phyloP scores from a whole-genome alignment of 1,140 invertebrate genomes.

The Stegodyphus dumicola region DNA sequence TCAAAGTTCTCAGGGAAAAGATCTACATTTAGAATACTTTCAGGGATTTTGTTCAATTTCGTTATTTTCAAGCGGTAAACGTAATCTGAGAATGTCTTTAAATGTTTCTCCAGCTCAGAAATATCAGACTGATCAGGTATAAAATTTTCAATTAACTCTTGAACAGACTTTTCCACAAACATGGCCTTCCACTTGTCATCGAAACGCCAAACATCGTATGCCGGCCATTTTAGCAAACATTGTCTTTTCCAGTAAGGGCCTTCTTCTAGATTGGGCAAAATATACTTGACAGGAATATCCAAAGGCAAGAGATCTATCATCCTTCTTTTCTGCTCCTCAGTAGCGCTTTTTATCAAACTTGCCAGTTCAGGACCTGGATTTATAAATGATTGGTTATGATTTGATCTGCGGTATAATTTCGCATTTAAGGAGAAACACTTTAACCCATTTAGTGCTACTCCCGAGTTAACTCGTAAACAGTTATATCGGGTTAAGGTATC shows the following conservation, averaged over 20 bases:
- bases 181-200: slow-evolving; percentile 31
- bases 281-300: slow-evolving; percentile 14
- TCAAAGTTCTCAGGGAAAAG: slow-evolving; percentile 13
- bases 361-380: slow-evolving; percentile 17
- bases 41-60: neutral
- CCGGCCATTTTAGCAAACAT: slow-evolving; percentile 11
- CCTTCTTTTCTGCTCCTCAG: neutral
- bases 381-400: no score
- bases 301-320: slow-evolving; percentile 2
- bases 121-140: neutral
- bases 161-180: neutral
- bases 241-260: slow-evolving; percentile 32
- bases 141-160: slow-evolving; percentile 22
- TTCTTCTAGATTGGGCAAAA: neutral
- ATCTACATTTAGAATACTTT: neutral
- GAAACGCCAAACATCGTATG: neutral
- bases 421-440: no score
- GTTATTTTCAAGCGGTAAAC: neutral
- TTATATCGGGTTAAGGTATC: no score
- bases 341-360: neutral
- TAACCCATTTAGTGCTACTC: no score
- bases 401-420: no score
- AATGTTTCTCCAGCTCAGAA: neutral
- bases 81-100: slow-evolving; percentile 2
- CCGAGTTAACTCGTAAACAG: no score